Evolutionary conservation across 2,113 vertebrate species (phyloP).

Genomic region (Elgaria multicarinata): DNA sequence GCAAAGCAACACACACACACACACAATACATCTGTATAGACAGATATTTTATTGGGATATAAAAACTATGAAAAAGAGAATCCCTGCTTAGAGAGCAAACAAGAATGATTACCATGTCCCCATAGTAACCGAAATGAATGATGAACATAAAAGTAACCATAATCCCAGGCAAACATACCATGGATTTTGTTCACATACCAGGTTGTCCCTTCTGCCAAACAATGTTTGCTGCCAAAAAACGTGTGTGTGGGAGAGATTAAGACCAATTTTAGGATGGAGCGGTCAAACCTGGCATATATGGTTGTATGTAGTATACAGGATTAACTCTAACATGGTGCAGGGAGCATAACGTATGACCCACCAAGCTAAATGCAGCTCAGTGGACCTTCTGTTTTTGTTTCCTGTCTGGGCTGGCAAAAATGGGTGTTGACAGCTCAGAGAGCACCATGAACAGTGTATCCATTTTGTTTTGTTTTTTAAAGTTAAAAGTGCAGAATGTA

Average conservation of each 20-base stretch:
- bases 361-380: background rate
- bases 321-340: background rate
- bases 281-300: background rate
- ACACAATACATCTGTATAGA: background rate
- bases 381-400: background rate
- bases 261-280: background rate
- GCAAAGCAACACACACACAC: no score
- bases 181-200: background rate
- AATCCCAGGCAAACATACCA: background rate
- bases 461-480: no score
- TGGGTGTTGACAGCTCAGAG: no score
- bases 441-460: background rate
- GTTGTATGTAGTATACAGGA: background rate
- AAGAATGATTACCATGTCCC: no score
- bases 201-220: no score
- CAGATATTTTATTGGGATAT: background rate
- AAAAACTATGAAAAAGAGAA: background rate
- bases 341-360: background rate
- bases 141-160: background rate
- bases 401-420: background rate
- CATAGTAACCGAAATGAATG: background rate
- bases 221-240: background rate
- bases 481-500: no score
- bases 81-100: background rate
- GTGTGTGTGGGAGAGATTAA: no score